Base-by-base conservation (phyloP, 2,113 vertebrate species). In the Chrysochloris asiatica region DNA sequence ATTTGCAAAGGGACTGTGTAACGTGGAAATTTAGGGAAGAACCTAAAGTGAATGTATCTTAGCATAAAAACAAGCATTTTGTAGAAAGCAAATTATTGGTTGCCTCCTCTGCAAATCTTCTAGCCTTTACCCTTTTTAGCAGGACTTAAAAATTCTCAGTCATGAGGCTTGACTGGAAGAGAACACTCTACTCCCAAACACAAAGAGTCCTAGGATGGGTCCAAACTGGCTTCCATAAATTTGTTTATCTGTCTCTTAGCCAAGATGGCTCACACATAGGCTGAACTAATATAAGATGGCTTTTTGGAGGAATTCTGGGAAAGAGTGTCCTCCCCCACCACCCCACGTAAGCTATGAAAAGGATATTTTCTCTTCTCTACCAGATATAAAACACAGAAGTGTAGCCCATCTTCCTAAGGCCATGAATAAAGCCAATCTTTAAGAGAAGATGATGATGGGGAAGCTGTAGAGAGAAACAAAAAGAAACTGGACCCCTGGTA, bases 1-100 rank as follows among this genome's bases (percentile, higher is more conserved):
- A 61, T 4, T 84, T n/a, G n/a, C n/a, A n/a, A n/a, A n/a, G n/a
- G n/a, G n/a, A n/a, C n/a, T n/a, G n/a, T n/a, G n/a, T n/a, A n/a
- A n/a, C 52, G n/a, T 5, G 75, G 48, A 26, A 61, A 54, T 61
- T 69, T 63, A 83, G 30, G 33, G 38, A 85, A 81, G 30, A 82
- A 78, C 4, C 75, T 28, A 72, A 90, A 80, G 78, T 30, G 56
- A 77, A 1, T 45, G 10, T 73, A 43, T 9, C 11, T 47, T 79
- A 63, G n/a, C n/a, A n/a, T n/a, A 56, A 83, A 83, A 63, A 47
- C 17, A 77, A 90, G 54, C 5, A 80, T 79, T 86, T 80, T 61
- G 33, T 41, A 91, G 7, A 81, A 72, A 83, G 69, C 16, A 61
- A n/a, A 56, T 84, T 83, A 17, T 81, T 45, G 36, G 7, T 19